Percentiles rank a stretch among this genome's conserved stretches.
Evolutionary conservation across 2,113 vertebrate species (phyloP).

Genomic region (Microtus oregoni): DNA sequence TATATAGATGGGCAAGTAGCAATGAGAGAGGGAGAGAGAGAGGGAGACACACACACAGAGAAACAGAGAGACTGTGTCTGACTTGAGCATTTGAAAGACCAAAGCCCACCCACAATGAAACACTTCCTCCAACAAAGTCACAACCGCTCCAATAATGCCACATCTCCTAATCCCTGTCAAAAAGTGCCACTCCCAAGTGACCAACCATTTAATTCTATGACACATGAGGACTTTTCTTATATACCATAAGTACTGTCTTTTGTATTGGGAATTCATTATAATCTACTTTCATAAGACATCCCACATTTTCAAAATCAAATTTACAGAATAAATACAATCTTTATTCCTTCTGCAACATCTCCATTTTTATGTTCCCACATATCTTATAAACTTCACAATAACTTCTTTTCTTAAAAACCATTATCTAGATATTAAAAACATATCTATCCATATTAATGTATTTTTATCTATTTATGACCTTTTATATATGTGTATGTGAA

Average conservation of each 20-base stretch:
- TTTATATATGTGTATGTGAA: not conserved
- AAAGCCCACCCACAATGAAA: not conserved
- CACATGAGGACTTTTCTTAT: not conserved
- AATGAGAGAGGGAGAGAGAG: not conserved
- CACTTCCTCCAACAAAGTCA: not conserved
- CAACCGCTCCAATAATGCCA: not conserved
- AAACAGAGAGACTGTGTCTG: not conserved
- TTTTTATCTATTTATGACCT: not conserved
- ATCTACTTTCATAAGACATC: not conserved
- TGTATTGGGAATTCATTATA: not conserved
- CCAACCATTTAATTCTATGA: not conserved
- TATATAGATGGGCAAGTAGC: not conserved
- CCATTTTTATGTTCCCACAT: not conserved
- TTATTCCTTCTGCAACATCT: not conserved
- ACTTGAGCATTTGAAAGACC: not conserved
- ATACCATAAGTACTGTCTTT: not conserved
- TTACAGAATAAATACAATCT: not conserved
- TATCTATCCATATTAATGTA: not conserved
- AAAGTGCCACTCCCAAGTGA: not conserved
- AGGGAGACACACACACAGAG: too few relatives aligned
- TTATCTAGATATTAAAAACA: not conserved
- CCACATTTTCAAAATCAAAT: not conserved
- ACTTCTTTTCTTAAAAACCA: not conserved
- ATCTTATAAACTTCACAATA: not conserved
- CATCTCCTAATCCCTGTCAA: not conserved